phyloP scores from a whole-genome alignment of 2,113 vertebrate species.

The Entosphenus tridentatus region DNA sequence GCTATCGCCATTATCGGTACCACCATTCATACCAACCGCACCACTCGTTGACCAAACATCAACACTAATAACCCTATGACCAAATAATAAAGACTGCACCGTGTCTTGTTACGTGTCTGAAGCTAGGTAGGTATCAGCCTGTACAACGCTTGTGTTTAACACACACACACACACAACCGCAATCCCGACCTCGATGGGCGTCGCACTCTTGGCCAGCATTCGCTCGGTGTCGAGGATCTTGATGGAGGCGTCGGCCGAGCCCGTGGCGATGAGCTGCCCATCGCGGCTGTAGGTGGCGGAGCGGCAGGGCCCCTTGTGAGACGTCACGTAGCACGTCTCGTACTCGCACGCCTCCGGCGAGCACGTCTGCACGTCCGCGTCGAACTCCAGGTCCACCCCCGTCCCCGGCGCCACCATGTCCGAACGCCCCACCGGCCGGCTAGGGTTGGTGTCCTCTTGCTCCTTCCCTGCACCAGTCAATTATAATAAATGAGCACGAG shows the following conservation, averaged over 20 bases:
- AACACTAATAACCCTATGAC: too few species aligned
- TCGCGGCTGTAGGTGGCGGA: conserved; percentile 85
- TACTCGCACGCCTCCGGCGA: conserved; percentile 91
- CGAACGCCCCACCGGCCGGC: conserved; percentile 84
- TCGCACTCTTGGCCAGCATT: conserved; percentile 92
- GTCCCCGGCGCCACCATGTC: conserved; percentile 83
- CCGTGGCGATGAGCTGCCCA: conserved; percentile 78
- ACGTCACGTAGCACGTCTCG: conserved; percentile 90
- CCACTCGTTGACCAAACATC: too few species aligned
- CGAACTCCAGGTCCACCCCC: conserved; percentile 84
- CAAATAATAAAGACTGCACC: too few species aligned
- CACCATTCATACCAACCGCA: too few species aligned
- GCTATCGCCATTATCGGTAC: too few species aligned
- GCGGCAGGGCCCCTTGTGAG: conserved; percentile 78
- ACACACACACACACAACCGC: too few species aligned
- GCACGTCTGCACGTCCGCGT: conserved; percentile 91
- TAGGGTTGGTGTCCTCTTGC: conserved; percentile 75
- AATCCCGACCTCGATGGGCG: conserved; percentile 68
- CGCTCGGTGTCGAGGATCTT: conserved; percentile 94
- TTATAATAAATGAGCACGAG: background rate
- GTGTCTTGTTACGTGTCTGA: too few species aligned
- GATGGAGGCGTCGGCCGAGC: conserved; percentile 85
- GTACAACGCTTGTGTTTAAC: too few species aligned
- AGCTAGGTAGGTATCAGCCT: too few species aligned
- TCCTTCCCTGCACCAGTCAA: conserved; percentile 52